Evolutionary conservation across 30 jellyfish, hydroid and myxozoan species (phyloP).

Genomic region (Aurelia coerulea): DNA sequence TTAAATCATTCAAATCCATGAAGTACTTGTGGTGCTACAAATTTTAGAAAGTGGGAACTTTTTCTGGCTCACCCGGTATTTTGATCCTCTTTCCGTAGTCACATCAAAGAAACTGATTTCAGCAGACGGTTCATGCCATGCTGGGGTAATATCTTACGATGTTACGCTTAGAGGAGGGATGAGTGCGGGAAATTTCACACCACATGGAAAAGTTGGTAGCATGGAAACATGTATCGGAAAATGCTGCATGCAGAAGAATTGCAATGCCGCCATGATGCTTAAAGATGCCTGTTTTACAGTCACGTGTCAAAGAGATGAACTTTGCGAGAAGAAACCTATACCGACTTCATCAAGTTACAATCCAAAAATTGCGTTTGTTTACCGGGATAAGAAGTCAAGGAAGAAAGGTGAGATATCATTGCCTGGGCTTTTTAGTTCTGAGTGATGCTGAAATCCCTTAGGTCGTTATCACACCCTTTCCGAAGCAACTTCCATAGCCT

Average conservation of each 20-base stretch:
- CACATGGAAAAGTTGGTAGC: slow-evolving; percentile 92
- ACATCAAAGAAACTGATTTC: slow-evolving; percentile 63
- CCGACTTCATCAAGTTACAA: slow-evolving; percentile 87
- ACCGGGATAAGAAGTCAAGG: slow-evolving; percentile 65
- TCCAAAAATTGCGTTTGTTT: slow-evolving; percentile 93
- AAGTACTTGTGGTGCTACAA: too few species aligned
- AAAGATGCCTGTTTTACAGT: slow-evolving; percentile 96
- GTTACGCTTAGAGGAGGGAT: slow-evolving; percentile 95
- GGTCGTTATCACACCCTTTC: too few species aligned
- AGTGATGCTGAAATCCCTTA: too few species aligned
- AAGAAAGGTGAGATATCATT: slow-evolving; percentile 39
- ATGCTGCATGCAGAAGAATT: slow-evolving; percentile 77
- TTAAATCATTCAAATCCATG: too few species aligned
- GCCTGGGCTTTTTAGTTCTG: background rate
- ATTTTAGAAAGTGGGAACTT: too few species aligned
- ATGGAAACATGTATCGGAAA: slow-evolving; percentile 89
- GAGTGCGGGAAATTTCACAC: slow-evolving; percentile 97
- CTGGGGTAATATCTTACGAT: slow-evolving; percentile 96
- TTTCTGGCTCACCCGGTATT: too few species aligned
- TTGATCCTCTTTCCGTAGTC: slow-evolving; percentile 18
- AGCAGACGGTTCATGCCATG: slow-evolving; percentile 90
- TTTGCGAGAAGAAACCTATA: slow-evolving; percentile 92
- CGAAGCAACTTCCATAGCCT: too few species aligned
- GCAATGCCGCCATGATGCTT: slow-evolving; percentile 98
- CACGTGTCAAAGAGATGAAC: slow-evolving; percentile 84